Evolutionary conservation across 2,113 vertebrate species (phyloP).

Genomic region (Eleginops maclovinus): DNA sequence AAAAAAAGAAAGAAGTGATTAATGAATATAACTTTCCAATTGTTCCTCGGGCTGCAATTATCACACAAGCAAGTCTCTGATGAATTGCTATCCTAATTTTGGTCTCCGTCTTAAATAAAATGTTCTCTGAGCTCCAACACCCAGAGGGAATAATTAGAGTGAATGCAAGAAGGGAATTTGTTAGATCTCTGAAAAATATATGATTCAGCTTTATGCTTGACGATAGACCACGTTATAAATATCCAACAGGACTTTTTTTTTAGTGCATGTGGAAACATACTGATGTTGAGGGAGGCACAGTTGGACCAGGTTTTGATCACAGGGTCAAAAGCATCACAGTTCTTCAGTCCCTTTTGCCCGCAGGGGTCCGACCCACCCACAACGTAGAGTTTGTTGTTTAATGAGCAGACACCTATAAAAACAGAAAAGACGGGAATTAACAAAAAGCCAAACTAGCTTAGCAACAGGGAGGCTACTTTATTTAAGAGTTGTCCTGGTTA

Average conservation of each 20-base stretch:
- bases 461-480: neutral
- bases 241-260: too few species aligned
- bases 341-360: constrained; percentile 98
- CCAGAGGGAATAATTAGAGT: constrained; percentile 5
- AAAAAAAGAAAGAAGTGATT: neutral
- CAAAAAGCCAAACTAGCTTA: neutral
- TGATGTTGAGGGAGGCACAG: constrained; percentile 94
- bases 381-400: constrained; percentile 94
- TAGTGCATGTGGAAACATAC: constrained; percentile 76
- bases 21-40: constrained; percentile 4
- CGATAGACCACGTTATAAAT: neutral
- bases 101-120: neutral
- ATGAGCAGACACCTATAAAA: constrained; percentile 91
- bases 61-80: neutral
- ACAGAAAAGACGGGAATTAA: neutral
- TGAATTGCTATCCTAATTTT: neutral
- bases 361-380: constrained; percentile 98
- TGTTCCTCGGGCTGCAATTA: neutral
- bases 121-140: neutral
- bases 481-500: too few species aligned
- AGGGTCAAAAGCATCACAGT: constrained; percentile 97
- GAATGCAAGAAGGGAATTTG: neutral
- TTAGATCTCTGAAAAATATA: neutral
- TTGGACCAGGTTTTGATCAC: constrained; percentile 92
- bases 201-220: neutral